A percentile compares a stretch with the other conserved stretches of the same genome.
These are phyloP conservation scores for Zonotrichia leucophrys DNA, from an alignment of 2,113 vertebrate species.

Conservation along the genomic window DNA sequence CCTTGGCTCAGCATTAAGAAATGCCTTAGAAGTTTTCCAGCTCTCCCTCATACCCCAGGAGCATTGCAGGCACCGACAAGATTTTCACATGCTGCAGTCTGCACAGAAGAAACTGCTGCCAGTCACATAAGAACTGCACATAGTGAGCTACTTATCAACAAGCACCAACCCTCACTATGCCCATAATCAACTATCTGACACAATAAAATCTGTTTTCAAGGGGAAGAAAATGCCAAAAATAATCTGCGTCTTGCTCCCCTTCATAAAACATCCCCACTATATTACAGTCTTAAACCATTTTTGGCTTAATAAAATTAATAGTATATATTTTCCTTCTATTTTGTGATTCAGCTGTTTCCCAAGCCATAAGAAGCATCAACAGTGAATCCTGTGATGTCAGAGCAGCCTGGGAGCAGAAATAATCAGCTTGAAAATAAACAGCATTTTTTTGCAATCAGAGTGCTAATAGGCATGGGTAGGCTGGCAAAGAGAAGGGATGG, in stretches of 20 bases:
- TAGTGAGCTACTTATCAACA: not conserved
- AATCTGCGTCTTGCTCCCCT: not conserved
- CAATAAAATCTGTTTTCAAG: not conserved
- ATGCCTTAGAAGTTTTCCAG: not conserved
- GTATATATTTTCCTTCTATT: not conserved
- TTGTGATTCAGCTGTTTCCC: not conserved
- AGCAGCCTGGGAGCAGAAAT: not conserved
- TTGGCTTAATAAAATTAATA: not conserved
- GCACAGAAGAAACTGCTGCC: not conserved
- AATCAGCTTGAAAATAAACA: slow-evolving; percentile 29
- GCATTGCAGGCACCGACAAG: not conserved
- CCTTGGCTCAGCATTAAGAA: not conserved
- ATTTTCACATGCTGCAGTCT: not conserved
- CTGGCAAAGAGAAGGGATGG: not conserved
- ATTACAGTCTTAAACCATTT: not conserved
- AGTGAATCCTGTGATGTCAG: not conserved
- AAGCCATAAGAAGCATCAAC: not conserved
- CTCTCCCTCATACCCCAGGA: not conserved
- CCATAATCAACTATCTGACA: not conserved
- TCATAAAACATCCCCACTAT: not conserved
- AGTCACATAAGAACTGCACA: not conserved
- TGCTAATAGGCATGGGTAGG: not conserved
- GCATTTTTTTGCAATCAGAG: not conserved
- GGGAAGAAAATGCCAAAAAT: not conserved
- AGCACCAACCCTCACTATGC: not conserved